These are phyloP conservation scores for Acleris cristana DNA, from an alignment of 2,888 invertebrate genomes.

Conservation along the genomic window DNA sequence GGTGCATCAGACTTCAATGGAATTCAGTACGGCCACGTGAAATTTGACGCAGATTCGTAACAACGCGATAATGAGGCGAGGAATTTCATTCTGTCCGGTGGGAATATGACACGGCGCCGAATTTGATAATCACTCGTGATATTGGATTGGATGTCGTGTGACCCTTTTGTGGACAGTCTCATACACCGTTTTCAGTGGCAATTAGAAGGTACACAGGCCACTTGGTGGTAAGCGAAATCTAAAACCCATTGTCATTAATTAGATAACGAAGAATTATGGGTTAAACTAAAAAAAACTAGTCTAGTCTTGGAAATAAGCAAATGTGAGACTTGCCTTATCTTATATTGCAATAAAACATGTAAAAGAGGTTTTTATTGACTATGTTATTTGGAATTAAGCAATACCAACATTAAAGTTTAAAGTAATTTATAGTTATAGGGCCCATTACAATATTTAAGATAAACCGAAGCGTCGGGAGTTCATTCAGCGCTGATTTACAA, in stretches of 20 bases:
- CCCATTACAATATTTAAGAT: conserved; percentile 33
- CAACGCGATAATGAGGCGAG: conserved; percentile 37
- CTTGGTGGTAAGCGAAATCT: too few relatives aligned
- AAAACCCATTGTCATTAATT: too few relatives aligned
- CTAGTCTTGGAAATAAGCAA: too few relatives aligned
- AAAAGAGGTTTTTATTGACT: neutral
- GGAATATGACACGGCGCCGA: conserved; percentile 27
- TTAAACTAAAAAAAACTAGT: too few relatives aligned
- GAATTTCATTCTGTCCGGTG: conserved; percentile 31
- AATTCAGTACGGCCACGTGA: conserved; percentile 38
- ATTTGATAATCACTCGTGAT: conserved; percentile 15
- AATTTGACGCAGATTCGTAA: conserved; percentile 42
- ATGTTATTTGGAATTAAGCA: conserved; percentile 16
- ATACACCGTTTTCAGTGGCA: too few relatives aligned
- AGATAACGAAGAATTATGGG: too few relatives aligned
- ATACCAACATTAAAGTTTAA: conserved; percentile 27
- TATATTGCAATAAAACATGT: neutral
- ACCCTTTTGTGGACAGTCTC: neutral
- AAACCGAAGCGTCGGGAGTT: conserved; percentile 15
- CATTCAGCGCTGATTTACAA: conserved; percentile 19
- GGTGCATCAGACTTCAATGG: conserved; percentile 18
- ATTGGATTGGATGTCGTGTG: neutral
- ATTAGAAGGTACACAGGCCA: too few relatives aligned
- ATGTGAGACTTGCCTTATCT: too few relatives aligned
- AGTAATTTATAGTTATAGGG: conserved; percentile 25